Percentiles rank a stretch among this genome's conserved stretches.
These are phyloP conservation scores for Priocnemis perturbator DNA, from an alignment of 2,888 invertebrate species.

Conservation along the genomic window DNA sequence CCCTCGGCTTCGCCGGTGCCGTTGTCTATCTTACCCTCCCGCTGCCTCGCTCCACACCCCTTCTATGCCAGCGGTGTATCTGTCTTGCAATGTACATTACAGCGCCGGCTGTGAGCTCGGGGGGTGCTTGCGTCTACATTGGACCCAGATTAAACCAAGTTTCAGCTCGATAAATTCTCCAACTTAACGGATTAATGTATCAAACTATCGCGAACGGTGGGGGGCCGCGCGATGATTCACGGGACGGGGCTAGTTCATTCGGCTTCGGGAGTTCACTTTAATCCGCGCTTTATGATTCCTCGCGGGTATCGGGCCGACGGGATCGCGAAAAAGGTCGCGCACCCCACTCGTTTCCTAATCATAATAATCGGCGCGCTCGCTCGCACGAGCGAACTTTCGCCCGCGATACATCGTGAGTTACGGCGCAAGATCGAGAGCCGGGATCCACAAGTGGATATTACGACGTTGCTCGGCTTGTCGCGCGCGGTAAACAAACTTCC, in stretches of 20 bases:
- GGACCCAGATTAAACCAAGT: conserved; percentile 56
- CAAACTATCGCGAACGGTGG: conserved; percentile 51
- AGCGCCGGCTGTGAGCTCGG: conserved; percentile 25
- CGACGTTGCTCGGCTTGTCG: too few relatives aligned
- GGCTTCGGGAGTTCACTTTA: conserved; percentile 27
- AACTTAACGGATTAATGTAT: conserved; percentile 60
- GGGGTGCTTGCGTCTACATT: conserved; percentile 47
- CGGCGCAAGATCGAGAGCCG: too few relatives aligned
- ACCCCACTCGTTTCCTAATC: background rate
- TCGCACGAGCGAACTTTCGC: conserved; percentile 9
- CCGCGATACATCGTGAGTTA: background rate
- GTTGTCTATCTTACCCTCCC: conserved; percentile 22
- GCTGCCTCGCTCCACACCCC: conserved; percentile 15
- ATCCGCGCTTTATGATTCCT: background rate
- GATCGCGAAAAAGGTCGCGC: background rate
- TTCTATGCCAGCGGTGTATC: conserved; percentile 21
- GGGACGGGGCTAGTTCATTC: conserved; percentile 31
- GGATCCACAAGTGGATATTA: too few relatives aligned
- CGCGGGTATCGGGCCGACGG: background rate
- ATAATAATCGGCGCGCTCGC: background rate
- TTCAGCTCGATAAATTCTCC: conserved; percentile 59
- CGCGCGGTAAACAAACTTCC: too few relatives aligned
- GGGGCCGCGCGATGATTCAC: conserved; percentile 37
- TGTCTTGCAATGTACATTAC: conserved; percentile 47
- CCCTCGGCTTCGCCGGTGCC: conserved; percentile 8